These are phyloP conservation scores for Lissonota sp. DNA, from an alignment of 2,888 invertebrate species.

Conservation along the genomic window DNA sequence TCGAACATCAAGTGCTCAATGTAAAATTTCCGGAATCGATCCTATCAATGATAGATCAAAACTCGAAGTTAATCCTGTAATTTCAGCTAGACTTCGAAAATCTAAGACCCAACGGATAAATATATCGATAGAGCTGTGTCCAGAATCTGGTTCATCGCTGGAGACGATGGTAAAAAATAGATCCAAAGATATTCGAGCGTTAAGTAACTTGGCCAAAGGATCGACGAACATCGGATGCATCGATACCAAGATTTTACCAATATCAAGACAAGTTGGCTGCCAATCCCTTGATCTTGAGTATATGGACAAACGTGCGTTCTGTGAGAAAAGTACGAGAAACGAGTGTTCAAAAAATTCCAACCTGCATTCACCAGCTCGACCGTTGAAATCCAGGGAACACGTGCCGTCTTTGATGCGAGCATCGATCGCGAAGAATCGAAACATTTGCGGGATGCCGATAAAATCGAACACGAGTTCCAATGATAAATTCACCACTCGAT, in stretches of 20 bases:
- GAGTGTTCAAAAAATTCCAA: constrained; percentile 26
- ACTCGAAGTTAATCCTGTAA: constrained; percentile 16
- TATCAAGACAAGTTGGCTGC: constrained; percentile 3
- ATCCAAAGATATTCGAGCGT: neutral
- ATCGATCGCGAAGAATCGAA: constrained; percentile 50
- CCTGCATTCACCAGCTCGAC: constrained; percentile 40
- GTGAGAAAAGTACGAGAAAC: constrained; percentile 39
- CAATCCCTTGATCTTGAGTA: constrained; percentile 29
- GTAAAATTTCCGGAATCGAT: neutral
- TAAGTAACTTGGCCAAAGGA: neutral
- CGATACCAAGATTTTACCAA: constrained; percentile 3
- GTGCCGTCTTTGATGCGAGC: constrained; percentile 2
- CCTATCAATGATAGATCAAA: constrained; percentile 2
- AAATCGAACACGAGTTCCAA: constrained; percentile 41
- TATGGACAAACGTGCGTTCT: neutral
- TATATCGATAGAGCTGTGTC: constrained; percentile 58
- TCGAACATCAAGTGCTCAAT: neutral
- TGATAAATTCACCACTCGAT: constrained; percentile 31
- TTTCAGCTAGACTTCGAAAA: constrained; percentile 29
- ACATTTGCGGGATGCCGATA: constrained; percentile 42
- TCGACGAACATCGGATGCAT: neutral
- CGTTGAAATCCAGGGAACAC: constrained; percentile 50
- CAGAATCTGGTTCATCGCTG: constrained; percentile 32
- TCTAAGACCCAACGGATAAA: constrained; percentile 53
- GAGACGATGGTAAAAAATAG: neutral